These are phyloP conservation scores for Meda fulgida DNA, from an alignment of 2,797 vertebrate species.

Conservation along the genomic window DNA sequence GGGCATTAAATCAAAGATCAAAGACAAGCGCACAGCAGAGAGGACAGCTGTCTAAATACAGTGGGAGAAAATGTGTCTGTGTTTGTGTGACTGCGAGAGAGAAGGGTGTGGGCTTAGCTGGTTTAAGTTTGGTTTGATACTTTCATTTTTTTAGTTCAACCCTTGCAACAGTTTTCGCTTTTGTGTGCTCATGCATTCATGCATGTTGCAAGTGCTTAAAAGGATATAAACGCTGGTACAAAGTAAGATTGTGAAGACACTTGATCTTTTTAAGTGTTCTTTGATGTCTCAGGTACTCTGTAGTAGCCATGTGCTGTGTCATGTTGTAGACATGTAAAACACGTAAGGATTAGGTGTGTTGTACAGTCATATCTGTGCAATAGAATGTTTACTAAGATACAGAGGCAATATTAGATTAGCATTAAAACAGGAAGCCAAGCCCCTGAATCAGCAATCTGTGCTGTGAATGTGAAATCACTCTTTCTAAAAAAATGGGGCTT, in stretches of 20 bases:
- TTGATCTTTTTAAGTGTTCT: not conserved
- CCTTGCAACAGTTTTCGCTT: slow-evolving; percentile 28
- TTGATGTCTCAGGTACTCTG: not conserved
- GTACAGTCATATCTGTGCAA: not conserved
- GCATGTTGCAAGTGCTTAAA: slow-evolving; percentile 2
- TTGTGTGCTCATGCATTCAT: not conserved
- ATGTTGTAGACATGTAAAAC: slow-evolving; percentile 6
- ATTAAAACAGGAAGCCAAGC: slow-evolving; percentile 28
- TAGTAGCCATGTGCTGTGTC: not conserved
- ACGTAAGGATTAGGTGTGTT: not conserved
- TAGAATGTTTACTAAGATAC: slow-evolving; percentile 2
- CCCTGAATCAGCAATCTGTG: slow-evolving; percentile 21
- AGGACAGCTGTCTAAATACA: slow-evolving; percentile 65
- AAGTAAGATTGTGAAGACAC: not conserved
- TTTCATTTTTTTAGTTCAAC: slow-evolving; percentile 9
- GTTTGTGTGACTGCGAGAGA: slow-evolving; percentile 48
- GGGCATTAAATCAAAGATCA: slow-evolving; percentile 66
- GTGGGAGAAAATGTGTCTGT: slow-evolving; percentile 45
- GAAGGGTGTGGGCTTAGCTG: slow-evolving; percentile 58
- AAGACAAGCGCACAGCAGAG: slow-evolving; percentile 59
- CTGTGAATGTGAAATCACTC: slow-evolving; percentile 19
- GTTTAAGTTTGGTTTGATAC: slow-evolving; percentile 38
- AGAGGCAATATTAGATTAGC: slow-evolving; percentile 16
- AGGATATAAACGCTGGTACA: not conserved
- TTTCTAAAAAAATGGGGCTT: not conserved